Conservation (phyloP, 2,797 vertebrate genomes). For the Oreortyx pictus region DNA sequence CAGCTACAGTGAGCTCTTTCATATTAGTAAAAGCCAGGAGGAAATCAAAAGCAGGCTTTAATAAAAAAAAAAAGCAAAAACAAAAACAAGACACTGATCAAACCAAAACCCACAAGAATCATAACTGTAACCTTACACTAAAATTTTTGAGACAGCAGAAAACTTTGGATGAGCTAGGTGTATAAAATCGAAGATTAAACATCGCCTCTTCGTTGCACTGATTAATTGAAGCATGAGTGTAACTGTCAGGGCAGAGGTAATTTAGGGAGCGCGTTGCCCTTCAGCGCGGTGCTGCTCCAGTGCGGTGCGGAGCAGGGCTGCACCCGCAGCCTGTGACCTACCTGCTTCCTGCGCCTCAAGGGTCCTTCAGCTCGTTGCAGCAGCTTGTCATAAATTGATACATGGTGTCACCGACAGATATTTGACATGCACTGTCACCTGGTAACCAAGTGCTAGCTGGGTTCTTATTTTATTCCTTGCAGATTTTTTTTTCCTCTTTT, state of each 20-base stretch:
- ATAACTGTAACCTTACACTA: constrained; percentile 13
- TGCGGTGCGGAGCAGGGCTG: constrained; percentile 23
- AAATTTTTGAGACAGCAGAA: constrained; percentile 61
- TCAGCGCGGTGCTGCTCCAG: constrained; percentile 12
- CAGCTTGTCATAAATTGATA: constrained; percentile 74
- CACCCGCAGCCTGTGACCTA: constrained; percentile 79
- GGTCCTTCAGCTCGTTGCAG: constrained; percentile 75
- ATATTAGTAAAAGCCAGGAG: constrained; percentile 38
- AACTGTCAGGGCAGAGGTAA: constrained; percentile 3
- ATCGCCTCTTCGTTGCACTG: constrained; percentile 40
- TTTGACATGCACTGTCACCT: constrained; percentile 77
- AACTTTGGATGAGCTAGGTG: constrained; percentile 49
- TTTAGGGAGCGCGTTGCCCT: constrained; percentile 7
- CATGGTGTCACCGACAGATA: constrained; percentile 76
- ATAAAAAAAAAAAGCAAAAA: not conserved
- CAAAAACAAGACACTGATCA: not conserved
- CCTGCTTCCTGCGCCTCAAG: constrained; percentile 80
- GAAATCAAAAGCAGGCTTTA: constrained; percentile 55
- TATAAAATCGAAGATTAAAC: constrained; percentile 23
- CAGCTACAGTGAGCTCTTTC: constrained; percentile 49
- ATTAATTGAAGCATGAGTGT: constrained; percentile 42
- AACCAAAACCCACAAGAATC: not conserved
- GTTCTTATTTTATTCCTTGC: constrained; percentile 75
- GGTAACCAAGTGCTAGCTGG: constrained; percentile 74
- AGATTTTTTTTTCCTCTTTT: constrained; percentile 71